phyloP scores from a whole-genome alignment of 1,140 invertebrate genomes.

The Notospermus geniculatus region DNA sequence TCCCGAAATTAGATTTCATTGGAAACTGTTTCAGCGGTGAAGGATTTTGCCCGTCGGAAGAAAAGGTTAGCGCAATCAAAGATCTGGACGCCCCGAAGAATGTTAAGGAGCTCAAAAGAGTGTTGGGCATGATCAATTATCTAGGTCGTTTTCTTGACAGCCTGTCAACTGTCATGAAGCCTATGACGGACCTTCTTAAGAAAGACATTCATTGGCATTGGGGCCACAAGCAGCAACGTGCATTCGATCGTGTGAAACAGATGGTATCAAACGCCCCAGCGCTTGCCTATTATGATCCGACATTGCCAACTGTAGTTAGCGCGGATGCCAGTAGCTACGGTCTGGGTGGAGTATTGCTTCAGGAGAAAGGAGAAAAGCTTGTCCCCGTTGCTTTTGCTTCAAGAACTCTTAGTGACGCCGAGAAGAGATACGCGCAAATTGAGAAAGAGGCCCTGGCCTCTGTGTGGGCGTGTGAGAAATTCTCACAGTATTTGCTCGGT shows the following conservation, averaged over 20 bases:
- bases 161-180: constrained; percentile 16
- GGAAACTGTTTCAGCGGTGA: constrained; percentile 26
- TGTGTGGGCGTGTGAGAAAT: constrained; percentile 42
- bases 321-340: constrained; percentile 13
- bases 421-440: constrained; percentile 51
- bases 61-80: constrained; percentile 31
- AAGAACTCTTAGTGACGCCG: constrained; percentile 38
- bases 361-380: constrained; percentile 13
- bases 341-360: constrained; percentile 17
- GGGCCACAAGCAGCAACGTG: background rate
- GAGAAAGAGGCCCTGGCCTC: constrained; percentile 56
- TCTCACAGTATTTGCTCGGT: constrained; percentile 50
- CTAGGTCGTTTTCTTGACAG: constrained; percentile 26
- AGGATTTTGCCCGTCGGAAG: constrained; percentile 20
- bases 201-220: background rate
- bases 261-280: background rate
- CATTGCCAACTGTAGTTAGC: constrained; percentile 9
- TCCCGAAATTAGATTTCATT: constrained; percentile 11
- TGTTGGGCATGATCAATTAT: constrained; percentile 29
- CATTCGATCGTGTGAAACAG: constrained; percentile 5
- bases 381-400: constrained; percentile 49
- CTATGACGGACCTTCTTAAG: background rate
- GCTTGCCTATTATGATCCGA: constrained; percentile 19
- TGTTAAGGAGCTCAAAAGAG: constrained; percentile 24
- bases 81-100: constrained; percentile 29